Conservation (phyloP, 2,888 invertebrate genomes). For the Ochropleura plecta region DNA sequence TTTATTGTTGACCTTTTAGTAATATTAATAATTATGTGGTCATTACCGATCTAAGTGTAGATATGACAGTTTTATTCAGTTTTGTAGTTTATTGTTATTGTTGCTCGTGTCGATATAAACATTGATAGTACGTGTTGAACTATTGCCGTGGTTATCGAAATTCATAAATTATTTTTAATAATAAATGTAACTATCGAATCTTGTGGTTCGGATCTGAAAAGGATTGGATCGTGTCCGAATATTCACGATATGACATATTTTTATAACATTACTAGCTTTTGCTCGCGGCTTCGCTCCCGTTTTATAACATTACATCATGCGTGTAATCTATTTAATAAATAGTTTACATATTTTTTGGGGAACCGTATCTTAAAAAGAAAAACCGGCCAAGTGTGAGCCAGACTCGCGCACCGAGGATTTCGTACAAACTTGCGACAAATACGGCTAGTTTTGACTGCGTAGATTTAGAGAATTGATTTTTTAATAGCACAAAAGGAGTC, state of each 20-base stretch:
- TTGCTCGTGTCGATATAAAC: slow-evolving; percentile 37
- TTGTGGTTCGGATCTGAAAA: slow-evolving; percentile 15
- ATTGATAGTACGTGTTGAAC: slow-evolving; percentile 50
- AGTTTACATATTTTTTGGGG: too few relatives aligned
- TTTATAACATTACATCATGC: neutral
- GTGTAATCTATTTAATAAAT: too few relatives aligned
- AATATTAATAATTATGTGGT: slow-evolving; percentile 47
- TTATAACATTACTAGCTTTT: too few relatives aligned
- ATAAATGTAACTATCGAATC: slow-evolving; percentile 17
- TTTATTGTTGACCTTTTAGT: slow-evolving; percentile 43
- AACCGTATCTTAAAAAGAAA: too few relatives aligned
- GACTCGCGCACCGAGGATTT: too few relatives aligned
- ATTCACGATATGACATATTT: neutral
- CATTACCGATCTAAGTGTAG: slow-evolving; percentile 39
- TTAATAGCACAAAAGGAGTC: too few relatives aligned
- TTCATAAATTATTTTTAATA: slow-evolving; percentile 39
- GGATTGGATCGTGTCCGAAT: neutral
- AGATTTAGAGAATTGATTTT: too few relatives aligned
- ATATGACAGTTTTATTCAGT: slow-evolving; percentile 42
- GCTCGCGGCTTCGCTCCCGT: too few relatives aligned
- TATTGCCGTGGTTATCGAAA: slow-evolving; percentile 31
- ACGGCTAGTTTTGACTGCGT: too few relatives aligned
- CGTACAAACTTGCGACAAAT: too few relatives aligned
- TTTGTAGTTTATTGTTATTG: slow-evolving; percentile 44
- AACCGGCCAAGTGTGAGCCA: too few relatives aligned